Evolutionary conservation across 1,140 invertebrate genomes (phyloP).

Genomic region (Heliconius himera): DNA sequence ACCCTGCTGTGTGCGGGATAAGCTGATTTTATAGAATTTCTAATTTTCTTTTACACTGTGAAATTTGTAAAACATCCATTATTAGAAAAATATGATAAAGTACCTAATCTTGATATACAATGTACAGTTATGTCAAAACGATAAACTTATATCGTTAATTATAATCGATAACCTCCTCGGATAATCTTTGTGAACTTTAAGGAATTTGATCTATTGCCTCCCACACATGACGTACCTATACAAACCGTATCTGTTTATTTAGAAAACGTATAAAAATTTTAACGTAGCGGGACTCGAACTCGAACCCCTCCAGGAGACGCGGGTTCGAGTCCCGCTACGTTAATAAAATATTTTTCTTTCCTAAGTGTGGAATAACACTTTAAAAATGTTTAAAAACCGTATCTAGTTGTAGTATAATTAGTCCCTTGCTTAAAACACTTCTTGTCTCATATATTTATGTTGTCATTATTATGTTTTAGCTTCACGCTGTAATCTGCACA

Average conservation of each 20-base stretch:
- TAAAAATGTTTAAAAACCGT: too few species aligned
- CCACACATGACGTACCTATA: neutral
- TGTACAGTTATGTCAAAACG: neutral
- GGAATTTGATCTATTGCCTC: constrained; percentile 7
- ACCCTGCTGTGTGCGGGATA: too few species aligned
- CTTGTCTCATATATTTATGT: neutral
- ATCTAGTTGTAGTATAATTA: neutral
- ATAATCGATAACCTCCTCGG: constrained; percentile 22
- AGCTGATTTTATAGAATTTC: too few species aligned
- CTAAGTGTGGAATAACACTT: too few species aligned
- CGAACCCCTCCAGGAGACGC: too few species aligned
- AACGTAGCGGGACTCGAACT: too few species aligned
- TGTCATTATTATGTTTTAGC: too few species aligned
- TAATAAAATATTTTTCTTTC: too few species aligned
- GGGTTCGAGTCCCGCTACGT: too few species aligned
- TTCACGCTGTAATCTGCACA: too few species aligned
- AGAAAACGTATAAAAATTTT: too few species aligned
- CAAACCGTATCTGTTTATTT: too few species aligned
- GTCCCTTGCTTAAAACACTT: neutral
- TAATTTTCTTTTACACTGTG: neutral
- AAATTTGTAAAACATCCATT: neutral
- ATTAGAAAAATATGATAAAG: neutral
- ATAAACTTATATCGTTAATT: constrained; percentile 25
- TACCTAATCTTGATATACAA: constrained; percentile 11
- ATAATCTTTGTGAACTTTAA: constrained; percentile 13